These are phyloP conservation scores for Pristiophorus japonicus DNA, from an alignment of 2,113 vertebrate species.

Conservation along the genomic window DNA sequence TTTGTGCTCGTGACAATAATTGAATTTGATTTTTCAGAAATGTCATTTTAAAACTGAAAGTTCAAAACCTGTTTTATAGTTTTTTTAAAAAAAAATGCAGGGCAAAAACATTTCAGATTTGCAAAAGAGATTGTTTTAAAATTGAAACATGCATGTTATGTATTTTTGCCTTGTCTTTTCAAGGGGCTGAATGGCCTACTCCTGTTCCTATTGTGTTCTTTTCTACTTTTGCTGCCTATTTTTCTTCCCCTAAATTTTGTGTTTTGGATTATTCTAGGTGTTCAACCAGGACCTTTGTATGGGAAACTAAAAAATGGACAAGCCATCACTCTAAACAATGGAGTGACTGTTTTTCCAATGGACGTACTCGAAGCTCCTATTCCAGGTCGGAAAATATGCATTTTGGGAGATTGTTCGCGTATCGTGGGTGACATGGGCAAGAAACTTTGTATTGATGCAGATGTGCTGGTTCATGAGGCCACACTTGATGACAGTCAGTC, in stretches of 20 bases:
- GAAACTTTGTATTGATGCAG: constrained; percentile 62
- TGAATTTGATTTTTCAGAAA: not conserved
- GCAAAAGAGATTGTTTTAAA: not conserved
- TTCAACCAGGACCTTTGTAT: constrained; percentile 75
- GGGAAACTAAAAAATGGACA: constrained; percentile 74
- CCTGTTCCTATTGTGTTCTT: too few species aligned
- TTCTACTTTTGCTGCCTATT: not conserved
- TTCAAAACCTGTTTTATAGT: too few species aligned
- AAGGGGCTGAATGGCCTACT: too few species aligned
- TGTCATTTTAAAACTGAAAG: not conserved
- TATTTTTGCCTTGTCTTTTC: constrained; percentile 37
- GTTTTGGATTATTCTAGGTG: constrained; percentile 53
- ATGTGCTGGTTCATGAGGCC: constrained; percentile 83
- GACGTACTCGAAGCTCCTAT: constrained; percentile 68
- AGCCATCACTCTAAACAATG: constrained; percentile 61
- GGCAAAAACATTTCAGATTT: not conserved
- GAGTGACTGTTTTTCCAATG: constrained; percentile 53
- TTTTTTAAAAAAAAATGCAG: too few species aligned
- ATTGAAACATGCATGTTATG: not conserved
- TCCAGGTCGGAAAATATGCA: constrained; percentile 77
- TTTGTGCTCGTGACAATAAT: not conserved
- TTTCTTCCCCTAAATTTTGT: not conserved
- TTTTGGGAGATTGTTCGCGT: constrained; percentile 79
- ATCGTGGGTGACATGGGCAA: constrained; percentile 54
- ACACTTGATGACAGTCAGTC: constrained; percentile 70